Evolutionary conservation across 2,888 invertebrate genomes (phyloP).

Genomic region (Xanthia togata): DNA sequence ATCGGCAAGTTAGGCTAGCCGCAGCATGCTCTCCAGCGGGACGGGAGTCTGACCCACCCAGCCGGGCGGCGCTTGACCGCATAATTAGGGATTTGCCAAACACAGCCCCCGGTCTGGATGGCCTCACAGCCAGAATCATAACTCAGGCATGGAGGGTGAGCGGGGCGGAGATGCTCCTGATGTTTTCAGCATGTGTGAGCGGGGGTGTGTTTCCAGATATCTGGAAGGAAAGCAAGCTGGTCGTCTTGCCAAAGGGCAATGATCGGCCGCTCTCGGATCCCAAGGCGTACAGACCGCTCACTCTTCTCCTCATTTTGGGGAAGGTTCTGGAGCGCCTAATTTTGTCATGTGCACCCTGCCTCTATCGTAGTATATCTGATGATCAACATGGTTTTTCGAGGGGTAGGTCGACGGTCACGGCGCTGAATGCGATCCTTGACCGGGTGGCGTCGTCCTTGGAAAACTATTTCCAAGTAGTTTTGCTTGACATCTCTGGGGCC

Average conservation of each 20-base stretch:
- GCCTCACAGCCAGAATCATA: background rate
- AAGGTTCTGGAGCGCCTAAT: slow-evolving; percentile 69
- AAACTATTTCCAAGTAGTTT: slow-evolving; percentile 58
- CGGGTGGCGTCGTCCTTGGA: background rate
- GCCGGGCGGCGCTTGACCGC: background rate
- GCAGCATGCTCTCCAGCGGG: slow-evolving; percentile 55
- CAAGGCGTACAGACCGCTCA: slow-evolving; percentile 67
- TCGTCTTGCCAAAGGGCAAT: slow-evolving; percentile 63
- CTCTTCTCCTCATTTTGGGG: slow-evolving; percentile 65
- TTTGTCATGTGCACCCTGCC: slow-evolving; percentile 41
- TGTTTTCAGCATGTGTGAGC: background rate
- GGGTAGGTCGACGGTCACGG: slow-evolving; percentile 63
- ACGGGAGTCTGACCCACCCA: slow-evolving; percentile 18
- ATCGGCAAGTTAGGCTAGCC: slow-evolving; percentile 48
- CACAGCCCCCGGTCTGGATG: slow-evolving; percentile 38
- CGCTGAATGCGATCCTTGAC: slow-evolving; percentile 44
- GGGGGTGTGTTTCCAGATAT: slow-evolving; percentile 61
- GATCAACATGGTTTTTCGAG: slow-evolving; percentile 67
- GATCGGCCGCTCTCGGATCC: slow-evolving; percentile 59
- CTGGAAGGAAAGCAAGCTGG: slow-evolving; percentile 60
- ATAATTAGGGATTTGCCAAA: slow-evolving; percentile 62
- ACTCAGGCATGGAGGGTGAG: slow-evolving; percentile 5
- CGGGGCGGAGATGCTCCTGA: background rate
- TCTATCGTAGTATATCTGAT: slow-evolving; percentile 24
- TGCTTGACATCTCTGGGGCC: slow-evolving; percentile 68